Evolutionary conservation across 2,888 invertebrate species (phyloP).

Genomic region (Alloplasta piceator): DNA sequence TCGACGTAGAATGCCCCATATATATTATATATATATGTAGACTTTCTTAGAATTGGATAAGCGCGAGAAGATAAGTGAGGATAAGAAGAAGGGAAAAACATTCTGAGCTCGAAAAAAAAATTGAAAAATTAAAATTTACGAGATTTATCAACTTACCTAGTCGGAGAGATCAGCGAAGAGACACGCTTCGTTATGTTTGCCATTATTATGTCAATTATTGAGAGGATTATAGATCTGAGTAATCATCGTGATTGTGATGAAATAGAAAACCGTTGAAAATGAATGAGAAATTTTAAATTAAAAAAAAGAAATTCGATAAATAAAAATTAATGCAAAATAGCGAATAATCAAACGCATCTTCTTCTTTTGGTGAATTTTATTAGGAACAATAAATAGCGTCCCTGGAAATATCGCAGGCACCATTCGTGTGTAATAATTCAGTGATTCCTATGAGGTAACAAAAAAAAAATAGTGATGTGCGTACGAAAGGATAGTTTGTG

Average conservation of each 20-base stretch:
- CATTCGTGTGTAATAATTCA: slow-evolving; percentile 50
- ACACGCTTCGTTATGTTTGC: slow-evolving; percentile 73
- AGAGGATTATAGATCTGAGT: slow-evolving; percentile 61
- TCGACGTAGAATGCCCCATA: too few species aligned
- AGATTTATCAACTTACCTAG: slow-evolving; percentile 51
- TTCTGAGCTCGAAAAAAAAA: slow-evolving; percentile 29
- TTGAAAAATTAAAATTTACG: slow-evolving; percentile 26
- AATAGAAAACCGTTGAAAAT: slow-evolving; percentile 26
- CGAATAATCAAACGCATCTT: slow-evolving; percentile 18
- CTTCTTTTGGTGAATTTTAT: slow-evolving; percentile 76
- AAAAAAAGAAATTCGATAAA: slow-evolving; percentile 43
- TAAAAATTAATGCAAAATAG: slow-evolving; percentile 37
- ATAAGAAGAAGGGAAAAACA: slow-evolving; percentile 11
- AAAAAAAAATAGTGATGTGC: slow-evolving; percentile 63
- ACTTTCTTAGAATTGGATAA: slow-evolving; percentile 37
- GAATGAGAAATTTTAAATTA: slow-evolving; percentile 52
- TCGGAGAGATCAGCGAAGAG: slow-evolving; percentile 55
- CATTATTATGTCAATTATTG: slow-evolving; percentile 74
- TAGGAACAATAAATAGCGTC: slow-evolving; percentile 81
- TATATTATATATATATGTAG: slow-evolving; percentile 28
- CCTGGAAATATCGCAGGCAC: slow-evolving; percentile 71
- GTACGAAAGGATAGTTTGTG: slow-evolving; percentile 66
- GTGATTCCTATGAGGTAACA: slow-evolving; percentile 62
- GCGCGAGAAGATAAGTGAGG: slow-evolving; percentile 12
- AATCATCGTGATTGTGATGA: slow-evolving; percentile 49